Conservation (phyloP, 2,888 invertebrate species). For the Nemapogon koenigi region DNA sequence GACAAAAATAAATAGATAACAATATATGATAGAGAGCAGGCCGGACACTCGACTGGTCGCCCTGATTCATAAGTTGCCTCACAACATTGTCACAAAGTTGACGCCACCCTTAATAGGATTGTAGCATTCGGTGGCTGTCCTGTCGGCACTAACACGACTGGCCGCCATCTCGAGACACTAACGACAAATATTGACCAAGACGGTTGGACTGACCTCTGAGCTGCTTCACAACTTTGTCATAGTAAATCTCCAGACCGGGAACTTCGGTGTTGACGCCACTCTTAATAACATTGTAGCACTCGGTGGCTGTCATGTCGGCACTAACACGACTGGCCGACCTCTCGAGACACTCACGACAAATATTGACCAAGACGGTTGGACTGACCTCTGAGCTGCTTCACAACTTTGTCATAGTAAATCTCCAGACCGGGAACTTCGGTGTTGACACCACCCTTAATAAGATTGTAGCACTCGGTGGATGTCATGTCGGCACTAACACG, state of each 20-base stretch:
- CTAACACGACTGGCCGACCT: no score
- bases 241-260: constrained; percentile 61
- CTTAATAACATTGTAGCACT: constrained; percentile 59
- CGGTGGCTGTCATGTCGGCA: constrained; percentile 57
- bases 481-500: constrained; percentile 60
- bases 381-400: constrained; percentile 65
- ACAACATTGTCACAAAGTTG: constrained; percentile 66
- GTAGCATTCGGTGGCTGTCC: constrained; percentile 59
- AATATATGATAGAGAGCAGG: no score
- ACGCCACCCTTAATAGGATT: constrained; percentile 56
- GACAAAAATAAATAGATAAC: no score
- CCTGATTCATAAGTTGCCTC: no score
- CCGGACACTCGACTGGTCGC: no score
- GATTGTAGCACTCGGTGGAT: constrained; percentile 57
- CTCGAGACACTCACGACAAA: no score
- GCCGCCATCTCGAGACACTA: not conserved
- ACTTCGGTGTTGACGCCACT: constrained; percentile 56
- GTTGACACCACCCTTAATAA: constrained; percentile 55
- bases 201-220: constrained; percentile 61
- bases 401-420: constrained; percentile 65
- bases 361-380: no score
- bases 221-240: constrained; percentile 64
- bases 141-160: constrained; percentile 29
- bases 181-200: constrained; percentile 42
- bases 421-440: constrained; percentile 61